Conservation (phyloP, 2,888 invertebrate genomes). For the Willowsia nigromaculata region DNA sequence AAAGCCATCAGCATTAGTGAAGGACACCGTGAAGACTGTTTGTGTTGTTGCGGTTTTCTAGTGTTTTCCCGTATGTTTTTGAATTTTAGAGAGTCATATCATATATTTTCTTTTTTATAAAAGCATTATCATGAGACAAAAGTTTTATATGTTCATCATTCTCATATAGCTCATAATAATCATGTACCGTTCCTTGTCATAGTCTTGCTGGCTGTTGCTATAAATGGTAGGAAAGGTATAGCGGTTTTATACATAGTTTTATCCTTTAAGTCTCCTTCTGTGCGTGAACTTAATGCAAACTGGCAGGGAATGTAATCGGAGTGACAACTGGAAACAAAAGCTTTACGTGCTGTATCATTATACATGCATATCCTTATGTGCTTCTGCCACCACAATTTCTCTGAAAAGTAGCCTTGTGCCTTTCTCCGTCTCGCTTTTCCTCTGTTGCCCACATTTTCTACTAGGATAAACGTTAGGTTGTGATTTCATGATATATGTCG, state of each 20-base stretch:
- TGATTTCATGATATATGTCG: neutral
- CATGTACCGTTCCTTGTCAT: too few relatives aligned
- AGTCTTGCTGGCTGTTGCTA: too few relatives aligned
- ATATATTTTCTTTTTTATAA: neutral
- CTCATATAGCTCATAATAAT: too few relatives aligned
- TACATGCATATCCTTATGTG: constrained; percentile 16
- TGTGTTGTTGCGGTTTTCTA: constrained; percentile 8
- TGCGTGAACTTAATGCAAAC: constrained; percentile 25
- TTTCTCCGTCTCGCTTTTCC: neutral
- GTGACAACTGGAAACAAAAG: constrained; percentile 64
- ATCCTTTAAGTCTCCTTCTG: constrained; percentile 28
- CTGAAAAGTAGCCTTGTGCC: constrained; percentile 21
- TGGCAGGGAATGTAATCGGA: constrained; percentile 48
- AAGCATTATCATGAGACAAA: neutral
- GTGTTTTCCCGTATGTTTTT: neutral
- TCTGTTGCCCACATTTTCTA: constrained; percentile 19
- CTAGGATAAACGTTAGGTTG: neutral
- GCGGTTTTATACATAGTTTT: constrained; percentile 18
- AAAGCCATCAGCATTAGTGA: neutral
- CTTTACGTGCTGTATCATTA: constrained; percentile 47
- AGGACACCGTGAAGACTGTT: neutral
- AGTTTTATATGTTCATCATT: neutral
- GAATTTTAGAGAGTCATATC: neutral
- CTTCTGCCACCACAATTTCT: neutral
- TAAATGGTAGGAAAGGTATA: too few relatives aligned